phyloP scores from a whole-genome alignment of 1,140 invertebrate species.

The Tetramorium alpestre region DNA sequence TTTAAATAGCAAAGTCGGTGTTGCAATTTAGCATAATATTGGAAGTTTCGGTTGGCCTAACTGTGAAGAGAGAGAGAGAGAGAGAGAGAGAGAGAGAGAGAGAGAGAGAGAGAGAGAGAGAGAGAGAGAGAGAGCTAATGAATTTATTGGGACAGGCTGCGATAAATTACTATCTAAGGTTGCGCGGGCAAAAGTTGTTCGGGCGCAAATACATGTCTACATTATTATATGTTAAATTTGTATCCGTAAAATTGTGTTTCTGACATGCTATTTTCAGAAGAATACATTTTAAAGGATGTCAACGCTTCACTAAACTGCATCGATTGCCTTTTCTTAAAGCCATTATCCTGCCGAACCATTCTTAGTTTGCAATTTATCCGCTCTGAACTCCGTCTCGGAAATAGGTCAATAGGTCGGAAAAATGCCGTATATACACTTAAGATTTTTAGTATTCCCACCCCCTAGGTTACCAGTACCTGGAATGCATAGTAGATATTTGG shows the following conservation, averaged over 20 bases:
- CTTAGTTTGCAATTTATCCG: constrained; percentile 46
- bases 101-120: background rate
- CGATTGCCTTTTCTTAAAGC: constrained; percentile 36
- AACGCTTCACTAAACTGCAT: constrained; percentile 44
- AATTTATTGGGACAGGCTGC: background rate
- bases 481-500: constrained; percentile 69
- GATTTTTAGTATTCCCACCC: constrained; percentile 46
- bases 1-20: background rate
- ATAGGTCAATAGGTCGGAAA: constrained; percentile 38
- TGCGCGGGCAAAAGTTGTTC: background rate
- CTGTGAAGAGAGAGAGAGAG: background rate
- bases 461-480: constrained; percentile 66
- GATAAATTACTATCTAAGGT: background rate
- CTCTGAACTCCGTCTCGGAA: background rate
- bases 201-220: background rate
- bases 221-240: constrained; percentile 11
- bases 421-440: constrained; percentile 33
- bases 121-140: background rate
- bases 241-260: background rate
- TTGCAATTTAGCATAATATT: background rate
- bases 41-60: background rate
- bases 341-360: constrained; percentile 24
- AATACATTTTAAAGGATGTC: constrained; percentile 52
- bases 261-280: constrained; percentile 40
- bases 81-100: background rate